Evolutionary conservation across 2,113 vertebrate genomes (phyloP), one percentile per base, ranked within the genome.

Genomic region (Ceyx cyanopectus): DNA sequence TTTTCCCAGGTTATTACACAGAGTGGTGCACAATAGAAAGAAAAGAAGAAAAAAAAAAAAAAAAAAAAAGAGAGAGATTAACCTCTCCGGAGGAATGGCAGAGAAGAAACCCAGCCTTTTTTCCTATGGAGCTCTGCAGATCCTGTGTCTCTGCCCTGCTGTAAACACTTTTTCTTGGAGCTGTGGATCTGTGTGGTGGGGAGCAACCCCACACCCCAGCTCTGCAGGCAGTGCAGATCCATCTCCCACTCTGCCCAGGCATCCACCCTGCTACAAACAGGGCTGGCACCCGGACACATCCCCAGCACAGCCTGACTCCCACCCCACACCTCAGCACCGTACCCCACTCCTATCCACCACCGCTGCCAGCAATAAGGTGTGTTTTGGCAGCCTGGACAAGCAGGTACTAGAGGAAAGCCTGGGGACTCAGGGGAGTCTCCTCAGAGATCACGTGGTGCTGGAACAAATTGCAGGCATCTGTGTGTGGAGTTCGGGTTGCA

Each of bases 401-500:
- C 32, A 2, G 20, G 20, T 10, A 46, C 24, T 27, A 19, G 32
- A 45, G 58, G 40, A 65, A 70, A 54, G 37, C 29, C 5, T 4
- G 56, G 34, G 61, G 14, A 23, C 73, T 81, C 1, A 0, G 54
- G 66, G 37, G 79, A 82, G 22, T n/a, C 11, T 81, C 76, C 61
- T 62, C 0, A 0, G 74, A 56, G 85, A 88, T 61, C 32, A 6
- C 30, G 94, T 40, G 17, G 46, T 76, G 62, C 85, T 90, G 91
- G 90, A 96, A 95, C 92, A 79, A 92, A 95, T 93, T 81, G 62
- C 72, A 76, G 65, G 79, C 74, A 76, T 94, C 86, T 81, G 84
- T 3, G 0, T 29, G 26, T 9, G 12, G 66, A 0, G 3, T 75
- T 92, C 66, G 51, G 84, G 92, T 92, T 58, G 8, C 0, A 2